These are phyloP conservation scores for Malurus elegans DNA, from an alignment of 2,113 vertebrate species.

Conservation along the genomic window DNA sequence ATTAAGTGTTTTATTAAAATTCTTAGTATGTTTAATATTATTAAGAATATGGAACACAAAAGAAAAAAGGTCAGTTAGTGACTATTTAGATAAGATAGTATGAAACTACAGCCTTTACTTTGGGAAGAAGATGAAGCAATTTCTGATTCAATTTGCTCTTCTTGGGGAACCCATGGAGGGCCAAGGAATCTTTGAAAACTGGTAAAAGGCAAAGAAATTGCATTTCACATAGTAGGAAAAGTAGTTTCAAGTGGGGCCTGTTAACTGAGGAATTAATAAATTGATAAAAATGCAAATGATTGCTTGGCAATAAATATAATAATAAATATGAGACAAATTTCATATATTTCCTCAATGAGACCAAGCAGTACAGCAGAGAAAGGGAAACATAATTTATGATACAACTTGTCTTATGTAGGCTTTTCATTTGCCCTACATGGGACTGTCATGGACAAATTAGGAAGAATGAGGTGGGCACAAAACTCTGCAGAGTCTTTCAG, in stretches of 20 bases:
- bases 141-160: not conserved
- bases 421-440: not conserved
- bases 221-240: not conserved
- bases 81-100: not conserved
- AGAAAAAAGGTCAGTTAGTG: not conserved
- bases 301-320: not conserved
- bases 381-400: not conserved
- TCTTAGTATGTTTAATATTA: not conserved
- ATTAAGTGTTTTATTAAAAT: not conserved
- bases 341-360: not conserved
- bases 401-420: not conserved
- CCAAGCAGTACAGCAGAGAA: not conserved
- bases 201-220: not conserved
- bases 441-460: not conserved
- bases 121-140: not conserved
- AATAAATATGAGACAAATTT: not conserved
- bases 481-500: not conserved
- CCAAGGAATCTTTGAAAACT: not conserved
- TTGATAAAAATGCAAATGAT: not conserved
- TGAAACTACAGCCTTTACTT: not conserved
- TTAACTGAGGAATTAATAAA: not conserved
- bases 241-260: not conserved
- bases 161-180: not conserved
- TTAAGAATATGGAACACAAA: not conserved
- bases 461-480: not conserved